Evolutionary conservation across 1,140 invertebrate genomes (phyloP).

Genomic region (Nixonia krombeini): DNA sequence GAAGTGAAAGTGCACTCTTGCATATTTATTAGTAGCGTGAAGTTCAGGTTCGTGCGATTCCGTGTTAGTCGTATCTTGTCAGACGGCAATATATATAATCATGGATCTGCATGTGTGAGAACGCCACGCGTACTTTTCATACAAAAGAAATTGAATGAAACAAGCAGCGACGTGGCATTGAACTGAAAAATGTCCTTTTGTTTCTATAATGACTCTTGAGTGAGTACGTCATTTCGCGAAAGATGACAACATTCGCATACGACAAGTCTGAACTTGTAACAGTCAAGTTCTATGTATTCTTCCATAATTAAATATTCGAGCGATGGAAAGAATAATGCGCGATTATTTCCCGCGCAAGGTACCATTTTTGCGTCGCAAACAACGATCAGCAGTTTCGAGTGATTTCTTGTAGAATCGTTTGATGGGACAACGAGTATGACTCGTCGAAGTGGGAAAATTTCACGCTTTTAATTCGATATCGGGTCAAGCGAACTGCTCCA

Average conservation of each 20-base stretch:
- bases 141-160: neutral
- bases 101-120: constrained; percentile 1
- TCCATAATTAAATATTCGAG: too few species aligned
- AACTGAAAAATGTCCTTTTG: too few species aligned
- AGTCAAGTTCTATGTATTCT: too few species aligned
- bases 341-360: too few species aligned
- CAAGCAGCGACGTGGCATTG: neutral
- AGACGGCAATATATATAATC: constrained; percentile 26
- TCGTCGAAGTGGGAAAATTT: constrained; percentile 23
- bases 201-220: too few species aligned
- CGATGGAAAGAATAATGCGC: too few species aligned
- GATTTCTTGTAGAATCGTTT: neutral
- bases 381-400: too few species aligned
- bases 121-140: neutral
- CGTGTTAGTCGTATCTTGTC: constrained; percentile 41
- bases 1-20: constrained; percentile 67
- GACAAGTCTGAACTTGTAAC: too few species aligned
- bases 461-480: constrained; percentile 21
- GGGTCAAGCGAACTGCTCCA: constrained; percentile 11
- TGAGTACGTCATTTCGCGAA: too few species aligned
- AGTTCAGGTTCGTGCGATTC: constrained; percentile 67
- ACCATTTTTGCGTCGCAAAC: too few species aligned
- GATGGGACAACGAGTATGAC: constrained; percentile 10
- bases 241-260: too few species aligned
- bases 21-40: constrained; percentile 60